Conservation (phyloP, 2,888 invertebrate genomes). For the Drosophila aldrichi region DNA sequence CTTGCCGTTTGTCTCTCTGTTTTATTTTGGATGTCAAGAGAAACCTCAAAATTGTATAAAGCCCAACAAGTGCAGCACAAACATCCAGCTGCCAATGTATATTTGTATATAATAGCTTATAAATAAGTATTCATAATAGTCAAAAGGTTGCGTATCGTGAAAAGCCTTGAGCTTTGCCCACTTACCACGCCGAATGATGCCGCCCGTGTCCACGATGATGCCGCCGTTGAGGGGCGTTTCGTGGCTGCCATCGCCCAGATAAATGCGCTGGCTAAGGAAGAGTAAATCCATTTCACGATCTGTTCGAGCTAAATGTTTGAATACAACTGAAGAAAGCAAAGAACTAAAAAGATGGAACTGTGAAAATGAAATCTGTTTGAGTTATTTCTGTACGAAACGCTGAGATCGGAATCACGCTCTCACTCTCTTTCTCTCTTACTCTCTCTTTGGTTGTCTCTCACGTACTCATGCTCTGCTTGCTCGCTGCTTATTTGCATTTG, state of each 20-base stretch:
- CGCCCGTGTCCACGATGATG: conserved; percentile 87
- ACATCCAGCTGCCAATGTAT: background rate
- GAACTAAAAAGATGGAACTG: conserved; percentile 9
- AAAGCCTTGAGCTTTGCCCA: conserved; percentile 1
- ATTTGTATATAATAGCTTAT: conserved; percentile 1
- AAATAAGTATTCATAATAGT: conserved; percentile 18
- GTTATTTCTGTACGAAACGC: conserved; percentile 36
- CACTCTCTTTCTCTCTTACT: background rate
- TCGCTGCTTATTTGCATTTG: conserved; percentile 7
- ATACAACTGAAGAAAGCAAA: conserved; percentile 31
- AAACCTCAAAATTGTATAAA: conserved; percentile 12
- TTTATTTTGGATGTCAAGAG: conserved; percentile 13
- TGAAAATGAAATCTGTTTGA: conserved; percentile 1
- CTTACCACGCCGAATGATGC: conserved; percentile 86
- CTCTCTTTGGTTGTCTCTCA: background rate
- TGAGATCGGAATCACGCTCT: conserved; percentile 11
- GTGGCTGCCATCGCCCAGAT: conserved; percentile 85
- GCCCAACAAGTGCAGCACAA: conserved; percentile 9
- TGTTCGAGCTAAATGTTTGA: conserved; percentile 7
- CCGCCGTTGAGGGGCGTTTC: conserved; percentile 87
- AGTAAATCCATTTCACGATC: conserved; percentile 82
- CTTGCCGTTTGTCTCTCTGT: no score
- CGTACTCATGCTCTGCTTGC: background rate
- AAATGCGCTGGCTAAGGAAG: conserved; percentile 85
- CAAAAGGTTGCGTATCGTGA: conserved; percentile 9